Conservation (phyloP, 1,140 invertebrate species). For the Chrysomallon squamiferum region DNA sequence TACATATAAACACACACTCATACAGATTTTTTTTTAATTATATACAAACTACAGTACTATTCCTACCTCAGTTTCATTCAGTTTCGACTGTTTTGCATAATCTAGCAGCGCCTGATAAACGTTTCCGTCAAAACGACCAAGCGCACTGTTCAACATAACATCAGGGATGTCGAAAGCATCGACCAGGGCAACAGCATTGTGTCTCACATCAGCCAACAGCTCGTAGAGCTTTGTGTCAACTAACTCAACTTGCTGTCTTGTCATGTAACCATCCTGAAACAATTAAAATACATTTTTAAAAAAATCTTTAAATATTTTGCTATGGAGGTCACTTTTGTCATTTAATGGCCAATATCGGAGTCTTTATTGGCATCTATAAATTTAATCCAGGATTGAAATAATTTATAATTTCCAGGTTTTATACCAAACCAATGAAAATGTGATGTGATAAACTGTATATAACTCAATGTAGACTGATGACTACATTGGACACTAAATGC, state of each 20-base stretch:
- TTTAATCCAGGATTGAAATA: no score
- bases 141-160: slow-evolving; percentile 78
- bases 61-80: slow-evolving; percentile 75
- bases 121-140: slow-evolving; percentile 89
- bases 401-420: no score
- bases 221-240: slow-evolving; percentile 73
- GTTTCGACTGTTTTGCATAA: slow-evolving; percentile 83
- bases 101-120: slow-evolving; percentile 88
- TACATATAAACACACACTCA: no score
- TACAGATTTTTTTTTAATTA: no score
- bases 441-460: no score
- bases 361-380: no score
- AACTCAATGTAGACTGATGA: no score
- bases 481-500: no score
- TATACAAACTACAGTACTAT: background rate
- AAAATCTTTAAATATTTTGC: background rate
- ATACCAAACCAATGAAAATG: no score
- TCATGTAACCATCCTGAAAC: slow-evolving; percentile 46
- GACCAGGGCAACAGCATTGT: slow-evolving; percentile 87
- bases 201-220: slow-evolving; percentile 75
- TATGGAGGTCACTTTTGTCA: background rate
- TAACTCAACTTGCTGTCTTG: slow-evolving; percentile 71
- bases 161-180: slow-evolving; percentile 91
- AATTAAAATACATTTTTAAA: no score
- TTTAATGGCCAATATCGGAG: background rate